Conservation (phyloP, 64 coral and sea anemone species). For the Stichodactyla helianthus region DNA sequence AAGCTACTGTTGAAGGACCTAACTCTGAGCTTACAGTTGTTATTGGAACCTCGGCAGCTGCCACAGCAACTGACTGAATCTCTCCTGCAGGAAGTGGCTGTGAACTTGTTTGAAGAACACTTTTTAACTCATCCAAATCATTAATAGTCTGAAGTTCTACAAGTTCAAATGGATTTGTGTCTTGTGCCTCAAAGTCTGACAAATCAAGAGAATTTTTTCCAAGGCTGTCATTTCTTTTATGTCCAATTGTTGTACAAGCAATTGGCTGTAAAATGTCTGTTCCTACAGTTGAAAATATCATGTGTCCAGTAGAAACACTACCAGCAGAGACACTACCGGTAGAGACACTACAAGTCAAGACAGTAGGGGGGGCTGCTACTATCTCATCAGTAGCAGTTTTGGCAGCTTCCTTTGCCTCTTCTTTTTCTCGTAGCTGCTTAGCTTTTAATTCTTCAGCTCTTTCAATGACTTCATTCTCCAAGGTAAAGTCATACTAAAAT, state of each 20-base stretch:
- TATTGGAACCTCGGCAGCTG: neutral
- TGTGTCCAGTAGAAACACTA: slow-evolving; percentile 29
- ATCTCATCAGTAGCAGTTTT: slow-evolving; percentile 13
- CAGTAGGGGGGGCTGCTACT: neutral
- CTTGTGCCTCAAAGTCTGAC: slow-evolving; percentile 82
- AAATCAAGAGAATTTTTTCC: slow-evolving; percentile 81
- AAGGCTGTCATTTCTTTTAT: slow-evolving; percentile 73
- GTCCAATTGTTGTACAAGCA: slow-evolving; percentile 38
- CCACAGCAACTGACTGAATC: neutral
- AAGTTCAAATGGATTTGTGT: slow-evolving; percentile 82
- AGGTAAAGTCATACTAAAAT: slow-evolving; percentile 79
- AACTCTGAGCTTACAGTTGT: neutral
- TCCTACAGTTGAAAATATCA: slow-evolving; percentile 72
- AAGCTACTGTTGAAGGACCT: neutral
- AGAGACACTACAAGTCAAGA: neutral
- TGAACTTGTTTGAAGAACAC: slow-evolving; percentile 54
- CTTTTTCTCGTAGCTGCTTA: slow-evolving; percentile 40
- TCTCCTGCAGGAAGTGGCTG: neutral
- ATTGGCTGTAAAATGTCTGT: slow-evolving; percentile 83
- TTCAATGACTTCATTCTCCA: slow-evolving; percentile 62
- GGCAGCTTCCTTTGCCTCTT: slow-evolving; percentile 28
- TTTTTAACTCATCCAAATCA: slow-evolving; percentile 88
- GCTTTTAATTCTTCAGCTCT: slow-evolving; percentile 57
- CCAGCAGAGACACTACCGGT: neutral
- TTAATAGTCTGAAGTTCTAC: slow-evolving; percentile 90